Evolutionary conservation across 2,797 vertebrate genomes (phyloP), one percentile per base, ranked within the genome.

Genomic region (Myiothlypis chrysogaster): DNA sequence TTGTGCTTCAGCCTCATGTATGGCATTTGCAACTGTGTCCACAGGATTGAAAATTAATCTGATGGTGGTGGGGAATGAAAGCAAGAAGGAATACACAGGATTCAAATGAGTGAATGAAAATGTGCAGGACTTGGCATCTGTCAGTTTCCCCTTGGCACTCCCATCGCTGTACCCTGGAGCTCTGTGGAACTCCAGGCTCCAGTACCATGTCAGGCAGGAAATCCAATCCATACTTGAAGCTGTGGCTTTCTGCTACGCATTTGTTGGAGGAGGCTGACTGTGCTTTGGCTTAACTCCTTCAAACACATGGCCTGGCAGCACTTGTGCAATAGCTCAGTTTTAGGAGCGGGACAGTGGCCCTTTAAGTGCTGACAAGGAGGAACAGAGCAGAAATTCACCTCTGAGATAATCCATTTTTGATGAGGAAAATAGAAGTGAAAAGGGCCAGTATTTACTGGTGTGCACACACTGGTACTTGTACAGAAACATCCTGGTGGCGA

Each of bases 401-500:
- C 83, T 88, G 87, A 94, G 88, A 64, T 83, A 73, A 90, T 83
- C 57, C 92, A 30, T 84, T 88, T 96, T 61, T 94, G 86, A 90
- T 72, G 88, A 89, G 92, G 77, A 89, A 93, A 86, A 92, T 89
- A 97, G 79, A 87, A 84, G 83, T 96, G 95, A 97, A 97, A 97
- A 96, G 90, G 61, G 79, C 83, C 87, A 95, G 95, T 97, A 96
- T 97, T 92, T 95, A 43, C 87, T 96, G 91, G 80, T 91, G 83
- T 63, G 78, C 84, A 95, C 93, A 93, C 96, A 83, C 90, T 95
- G 94, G 94, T 95, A 94, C 95, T 97, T 97, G 94, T 89, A 93
- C 88, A 94, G 95, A 97, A 97, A 95, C 94, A 94, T 96, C 97
- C 96, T 98, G 97, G 97, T 96, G 94, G 96, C 4, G 97, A 97